Percentiles rank a stretch among this genome's conserved stretches.
Conservation (phyloP, 1,140 invertebrate genomes). For the Atta cephalotes region DNA sequence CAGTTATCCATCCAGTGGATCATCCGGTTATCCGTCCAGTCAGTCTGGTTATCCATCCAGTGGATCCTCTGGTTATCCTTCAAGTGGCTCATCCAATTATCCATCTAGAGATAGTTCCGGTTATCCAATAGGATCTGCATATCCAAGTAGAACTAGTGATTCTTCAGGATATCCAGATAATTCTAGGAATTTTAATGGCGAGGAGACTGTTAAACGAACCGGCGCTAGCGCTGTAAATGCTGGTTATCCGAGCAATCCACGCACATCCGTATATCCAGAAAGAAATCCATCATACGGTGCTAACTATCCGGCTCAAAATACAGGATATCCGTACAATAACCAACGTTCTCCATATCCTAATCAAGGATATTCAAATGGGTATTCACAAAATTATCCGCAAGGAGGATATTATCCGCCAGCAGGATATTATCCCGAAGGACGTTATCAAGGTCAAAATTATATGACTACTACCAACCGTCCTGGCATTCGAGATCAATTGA, state of each 20-base stretch:
- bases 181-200: conserved; percentile 59
- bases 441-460: conserved; percentile 63
- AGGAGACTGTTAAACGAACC: conserved; percentile 62
- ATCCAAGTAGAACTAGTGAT: conserved; percentile 11
- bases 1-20: conserved; percentile 61
- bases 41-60: conserved; percentile 64
- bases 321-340: conserved; percentile 62
- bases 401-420: conserved; percentile 52
- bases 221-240: conserved; percentile 69
- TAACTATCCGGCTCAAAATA: conserved; percentile 20
- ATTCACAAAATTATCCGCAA: conserved; percentile 65
- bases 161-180: conserved; percentile 67
- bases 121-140: conserved; percentile 58
- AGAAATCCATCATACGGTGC: not conserved
- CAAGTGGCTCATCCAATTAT: conserved; percentile 60
- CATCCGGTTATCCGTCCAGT: conserved; percentile 56
- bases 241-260: conserved; percentile 59
- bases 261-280: conserved; percentile 37
- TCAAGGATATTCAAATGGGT: conserved; percentile 65
- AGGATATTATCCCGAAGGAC: conserved; percentile 18
- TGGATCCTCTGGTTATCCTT: conserved; percentile 52
- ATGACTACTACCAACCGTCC: conserved; percentile 77
- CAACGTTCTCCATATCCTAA: conserved; percentile 57
- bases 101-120: conserved; percentile 68
- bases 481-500: conserved; percentile 78